These are phyloP conservation scores for Rhabdomys dilectus DNA, from an alignment of 2,113 vertebrate genomes.

Conservation along the genomic window DNA sequence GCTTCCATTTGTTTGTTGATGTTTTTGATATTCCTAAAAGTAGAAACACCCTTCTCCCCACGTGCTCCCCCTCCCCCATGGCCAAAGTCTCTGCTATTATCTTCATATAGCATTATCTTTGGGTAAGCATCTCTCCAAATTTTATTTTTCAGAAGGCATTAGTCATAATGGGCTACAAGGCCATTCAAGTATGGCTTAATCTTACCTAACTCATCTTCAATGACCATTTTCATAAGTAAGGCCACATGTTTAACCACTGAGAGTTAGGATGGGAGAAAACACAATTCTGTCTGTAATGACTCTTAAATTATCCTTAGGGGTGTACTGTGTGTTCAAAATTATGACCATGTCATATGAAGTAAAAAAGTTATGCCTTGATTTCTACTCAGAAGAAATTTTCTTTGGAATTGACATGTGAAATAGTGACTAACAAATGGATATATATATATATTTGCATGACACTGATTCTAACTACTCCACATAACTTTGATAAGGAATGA, in stretches of 20 bases:
- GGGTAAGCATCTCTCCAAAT: neutral
- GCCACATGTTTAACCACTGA: neutral
- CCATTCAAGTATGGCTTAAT: neutral
- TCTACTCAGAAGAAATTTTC: conserved; percentile 21
- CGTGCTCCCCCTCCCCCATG: too few species aligned
- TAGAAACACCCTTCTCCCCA: neutral
- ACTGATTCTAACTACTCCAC: neutral
- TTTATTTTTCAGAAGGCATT: neutral
- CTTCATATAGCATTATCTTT: neutral
- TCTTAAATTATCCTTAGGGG: neutral
- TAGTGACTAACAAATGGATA: neutral
- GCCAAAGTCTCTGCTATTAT: neutral
- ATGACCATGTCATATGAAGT: neutral
- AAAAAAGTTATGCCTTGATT: neutral
- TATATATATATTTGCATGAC: neutral
- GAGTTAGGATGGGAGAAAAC: neutral
- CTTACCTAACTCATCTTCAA: conserved; percentile 11
- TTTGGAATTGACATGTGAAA: neutral
- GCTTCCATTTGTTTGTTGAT: neutral
- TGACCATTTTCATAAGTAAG: neutral
- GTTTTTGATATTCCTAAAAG: neutral
- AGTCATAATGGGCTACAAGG: neutral
- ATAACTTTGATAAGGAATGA: neutral
- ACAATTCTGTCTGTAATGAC: neutral
- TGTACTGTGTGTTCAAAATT: neutral